A percentile compares a stretch with the other conserved stretches of the same genome.
Evolutionary conservation across 1,140 invertebrate genomes (phyloP).

Genomic region (Tetramorium parvispinum): DNA sequence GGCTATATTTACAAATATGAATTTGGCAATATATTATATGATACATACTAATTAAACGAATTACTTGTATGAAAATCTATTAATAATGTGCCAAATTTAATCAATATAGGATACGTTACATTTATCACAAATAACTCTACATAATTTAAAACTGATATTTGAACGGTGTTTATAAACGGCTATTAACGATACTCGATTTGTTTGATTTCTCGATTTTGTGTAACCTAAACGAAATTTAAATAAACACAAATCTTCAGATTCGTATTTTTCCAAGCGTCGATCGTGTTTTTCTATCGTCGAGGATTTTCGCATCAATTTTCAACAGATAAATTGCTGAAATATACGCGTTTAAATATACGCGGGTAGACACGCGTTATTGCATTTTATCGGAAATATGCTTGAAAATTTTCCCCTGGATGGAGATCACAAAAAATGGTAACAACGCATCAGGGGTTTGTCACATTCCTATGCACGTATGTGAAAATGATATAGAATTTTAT

Average conservation of each 20-base stretch:
- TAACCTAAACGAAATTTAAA: conserved; percentile 10
- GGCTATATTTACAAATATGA: conserved; percentile 23
- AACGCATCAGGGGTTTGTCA: conserved; percentile 42
- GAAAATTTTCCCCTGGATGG: conserved; percentile 39
- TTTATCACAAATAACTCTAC: background rate
- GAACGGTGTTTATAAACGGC: background rate
- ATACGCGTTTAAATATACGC: conserved; percentile 48
- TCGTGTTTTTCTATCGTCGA: conserved; percentile 11
- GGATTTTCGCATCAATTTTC: conserved; percentile 49
- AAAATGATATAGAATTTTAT: conserved; percentile 48
- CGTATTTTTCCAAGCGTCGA: conserved; percentile 20
- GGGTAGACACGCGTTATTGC: conserved; percentile 54
- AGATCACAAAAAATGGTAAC: conserved; percentile 59
- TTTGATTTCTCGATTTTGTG: background rate
- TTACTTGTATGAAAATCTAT: conserved; percentile 7
- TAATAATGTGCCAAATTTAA: conserved; percentile 31
- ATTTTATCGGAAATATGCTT: conserved; percentile 60
- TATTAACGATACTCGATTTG: background rate
- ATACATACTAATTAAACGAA: conserved; percentile 21
- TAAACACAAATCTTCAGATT: background rate
- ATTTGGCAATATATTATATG: conserved; percentile 14
- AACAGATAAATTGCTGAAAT: conserved; percentile 57
- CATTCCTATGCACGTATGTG: conserved; percentile 45
- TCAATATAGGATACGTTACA: background rate
- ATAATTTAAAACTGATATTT: background rate